phyloP scores from a whole-genome alignment of 2,113 vertebrate genomes.

The Gymnarchus niloticus region DNA sequence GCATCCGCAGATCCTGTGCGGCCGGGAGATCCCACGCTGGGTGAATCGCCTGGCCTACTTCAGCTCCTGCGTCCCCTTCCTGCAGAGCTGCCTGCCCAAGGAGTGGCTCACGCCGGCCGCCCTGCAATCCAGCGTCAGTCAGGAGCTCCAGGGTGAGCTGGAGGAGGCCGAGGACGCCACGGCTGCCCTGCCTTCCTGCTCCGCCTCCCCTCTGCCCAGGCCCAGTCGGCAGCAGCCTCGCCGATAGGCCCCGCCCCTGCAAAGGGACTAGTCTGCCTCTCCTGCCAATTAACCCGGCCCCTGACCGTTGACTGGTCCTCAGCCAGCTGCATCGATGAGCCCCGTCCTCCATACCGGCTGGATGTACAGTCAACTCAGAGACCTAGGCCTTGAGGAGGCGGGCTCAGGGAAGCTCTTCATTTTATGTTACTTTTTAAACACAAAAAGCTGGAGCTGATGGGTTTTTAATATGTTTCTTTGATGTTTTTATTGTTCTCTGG shows the following conservation, averaged over 20 bases:
- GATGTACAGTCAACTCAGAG: slow-evolving; percentile 6
- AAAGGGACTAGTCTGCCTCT: slow-evolving; percentile 16
- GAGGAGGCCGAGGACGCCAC: slow-evolving; percentile 88
- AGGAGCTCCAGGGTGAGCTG: slow-evolving; percentile 89
- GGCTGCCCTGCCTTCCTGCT: slow-evolving; percentile 63
- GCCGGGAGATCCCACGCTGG: slow-evolving; percentile 96
- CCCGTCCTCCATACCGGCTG: slow-evolving; percentile 21
- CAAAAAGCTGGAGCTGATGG: neutral
- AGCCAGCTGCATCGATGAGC: slow-evolving; percentile 23
- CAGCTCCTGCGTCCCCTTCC: slow-evolving; percentile 97
- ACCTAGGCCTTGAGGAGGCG: neutral
- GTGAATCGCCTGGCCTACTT: slow-evolving; percentile 98
- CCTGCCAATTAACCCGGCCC: slow-evolving; percentile 2
- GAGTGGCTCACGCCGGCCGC: slow-evolving; percentile 97
- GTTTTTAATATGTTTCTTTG: slow-evolving; percentile 29
- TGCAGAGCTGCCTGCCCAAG: slow-evolving; percentile 96
- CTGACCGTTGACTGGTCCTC: neutral
- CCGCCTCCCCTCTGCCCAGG: slow-evolving; percentile 63
- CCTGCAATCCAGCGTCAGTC: slow-evolving; percentile 94
- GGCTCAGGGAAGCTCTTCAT: neutral
- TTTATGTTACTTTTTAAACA: slow-evolving; percentile 18
- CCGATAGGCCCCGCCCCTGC: slow-evolving; percentile 59
- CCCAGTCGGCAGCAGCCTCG: slow-evolving; percentile 79
- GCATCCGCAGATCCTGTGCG: slow-evolving; percentile 80
- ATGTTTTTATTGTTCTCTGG: slow-evolving; percentile 37